Evolutionary conservation across 2,797 vertebrate genomes (phyloP), one percentile per base, ranked within the genome.

Genomic region (Anolis apletophallus): DNA sequence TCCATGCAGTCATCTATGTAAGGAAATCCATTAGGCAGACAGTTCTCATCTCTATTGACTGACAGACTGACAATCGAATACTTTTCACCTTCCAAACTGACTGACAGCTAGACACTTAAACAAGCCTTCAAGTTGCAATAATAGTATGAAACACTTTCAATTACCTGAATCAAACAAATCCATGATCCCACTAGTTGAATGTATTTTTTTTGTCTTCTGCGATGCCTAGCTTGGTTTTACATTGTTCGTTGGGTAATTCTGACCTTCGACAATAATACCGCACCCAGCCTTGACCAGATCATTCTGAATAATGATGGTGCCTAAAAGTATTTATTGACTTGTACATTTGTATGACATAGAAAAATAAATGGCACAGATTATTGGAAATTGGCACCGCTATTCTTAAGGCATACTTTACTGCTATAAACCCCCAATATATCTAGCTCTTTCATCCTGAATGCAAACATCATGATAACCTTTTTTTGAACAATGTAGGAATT

Each of bases 161-260:
- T 98, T 98, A 99, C 97, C 97, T 96, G 97, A 98, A 98, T 99
- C 98, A 99, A 99, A 99, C 98, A 99, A 98, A 99, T 98, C 97
- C 98, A 97, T 96, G 96, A 97, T 97, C 95, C 96, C 94, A 97
- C 96, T 93, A 96, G 96, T 94, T 96, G 96, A 96, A 97, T 96
- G 95, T 89, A 93, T 96, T 96, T 96, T 40, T 95, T 95, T 95
- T 95, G 94, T 94, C 95, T 94, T 95, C 95, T 95, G 95, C 93
- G 96, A 95, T 96, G 96, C 96, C 96, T 97, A 93, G 87, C 89
- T 96, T 94, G 93, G 94, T 95, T 96, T 95, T 96, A 94, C 94
- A 78, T 91, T 90, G 92, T 94, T 93, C 95, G 93, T 94, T 77
- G 91, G 91, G 89, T 94, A 95, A 95, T 91, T 94, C 81, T 93